Conservation (phyloP, 2,888 invertebrate species). For the Sesia apiformis region DNA sequence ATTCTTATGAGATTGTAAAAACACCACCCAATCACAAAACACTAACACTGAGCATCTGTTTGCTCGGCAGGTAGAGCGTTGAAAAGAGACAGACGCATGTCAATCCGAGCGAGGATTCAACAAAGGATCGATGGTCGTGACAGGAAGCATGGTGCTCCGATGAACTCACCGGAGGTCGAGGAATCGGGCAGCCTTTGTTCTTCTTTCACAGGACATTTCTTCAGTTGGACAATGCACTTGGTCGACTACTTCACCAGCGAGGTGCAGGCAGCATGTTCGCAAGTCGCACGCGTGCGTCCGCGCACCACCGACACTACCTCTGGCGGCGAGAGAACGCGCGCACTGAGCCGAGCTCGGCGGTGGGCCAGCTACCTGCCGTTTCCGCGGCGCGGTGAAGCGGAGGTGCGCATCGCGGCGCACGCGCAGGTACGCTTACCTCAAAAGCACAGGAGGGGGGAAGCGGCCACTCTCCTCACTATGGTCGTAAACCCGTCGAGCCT, state of each 20-base stretch:
- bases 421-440: slow-evolving; percentile 34
- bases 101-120: slow-evolving; percentile 55
- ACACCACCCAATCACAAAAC: slow-evolving; percentile 22
- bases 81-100: slow-evolving; percentile 63
- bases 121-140: slow-evolving; percentile 56
- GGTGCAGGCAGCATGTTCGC: slow-evolving; percentile 57
- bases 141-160: slow-evolving; percentile 50
- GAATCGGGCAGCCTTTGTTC: slow-evolving; percentile 52
- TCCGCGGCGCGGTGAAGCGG: slow-evolving; percentile 51
- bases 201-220: background rate
- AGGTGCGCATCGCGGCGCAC: slow-evolving; percentile 69
- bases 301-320: slow-evolving; percentile 68
- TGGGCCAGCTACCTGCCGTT: slow-evolving; percentile 50
- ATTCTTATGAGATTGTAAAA: slow-evolving; percentile 15
- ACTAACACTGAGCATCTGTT: slow-evolving; percentile 40
- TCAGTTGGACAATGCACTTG: background rate
- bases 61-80: slow-evolving; percentile 43
- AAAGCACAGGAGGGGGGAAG: slow-evolving; percentile 23
- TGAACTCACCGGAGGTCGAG: slow-evolving; percentile 71
- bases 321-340: slow-evolving; percentile 70
- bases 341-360: slow-evolving; percentile 56
- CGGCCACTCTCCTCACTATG: background rate
- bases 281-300: slow-evolving; percentile 48
- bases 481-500: too few relatives aligned
- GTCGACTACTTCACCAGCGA: slow-evolving; percentile 29